Evolutionary conservation across 2,113 vertebrate species (phyloP).

Genomic region (Chaetops frenatus): DNA sequence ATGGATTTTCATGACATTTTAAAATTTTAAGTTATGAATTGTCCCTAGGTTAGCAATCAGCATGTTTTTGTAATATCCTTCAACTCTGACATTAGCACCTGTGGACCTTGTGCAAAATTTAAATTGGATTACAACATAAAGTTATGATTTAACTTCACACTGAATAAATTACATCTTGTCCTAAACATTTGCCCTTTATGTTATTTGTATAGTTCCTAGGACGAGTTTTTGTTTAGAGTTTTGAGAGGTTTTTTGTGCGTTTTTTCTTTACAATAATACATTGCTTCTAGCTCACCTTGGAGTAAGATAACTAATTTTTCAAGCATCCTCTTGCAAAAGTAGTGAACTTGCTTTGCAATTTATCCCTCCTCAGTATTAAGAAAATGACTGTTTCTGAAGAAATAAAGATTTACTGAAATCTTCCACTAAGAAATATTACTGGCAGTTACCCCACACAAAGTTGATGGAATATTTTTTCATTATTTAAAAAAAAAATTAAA

Average conservation of each 20-base stretch:
- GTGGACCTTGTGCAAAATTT: conserved; percentile 22
- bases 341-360: neutral
- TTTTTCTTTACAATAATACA: neutral
- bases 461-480: neutral
- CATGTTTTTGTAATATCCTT: neutral
- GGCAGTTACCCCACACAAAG: neutral
- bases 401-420: neutral
- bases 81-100: neutral
- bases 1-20: neutral
- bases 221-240: neutral
- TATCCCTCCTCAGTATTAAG: neutral
- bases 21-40: conserved; percentile 16
- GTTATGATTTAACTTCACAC: neutral
- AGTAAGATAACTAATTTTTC: neutral
- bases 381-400: neutral
- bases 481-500: neutral
- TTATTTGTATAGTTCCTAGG: neutral
- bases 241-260: neutral
- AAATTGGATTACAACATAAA: neutral
- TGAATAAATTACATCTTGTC: neutral
- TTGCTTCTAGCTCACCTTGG: neutral
- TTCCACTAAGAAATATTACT: neutral
- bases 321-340: neutral
- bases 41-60: neutral
- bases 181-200: neutral